Percentiles rank a stretch among this genome's conserved stretches.
Conservation (phyloP, 2,113 vertebrate genomes). For the Coreoperca whiteheadi region DNA sequence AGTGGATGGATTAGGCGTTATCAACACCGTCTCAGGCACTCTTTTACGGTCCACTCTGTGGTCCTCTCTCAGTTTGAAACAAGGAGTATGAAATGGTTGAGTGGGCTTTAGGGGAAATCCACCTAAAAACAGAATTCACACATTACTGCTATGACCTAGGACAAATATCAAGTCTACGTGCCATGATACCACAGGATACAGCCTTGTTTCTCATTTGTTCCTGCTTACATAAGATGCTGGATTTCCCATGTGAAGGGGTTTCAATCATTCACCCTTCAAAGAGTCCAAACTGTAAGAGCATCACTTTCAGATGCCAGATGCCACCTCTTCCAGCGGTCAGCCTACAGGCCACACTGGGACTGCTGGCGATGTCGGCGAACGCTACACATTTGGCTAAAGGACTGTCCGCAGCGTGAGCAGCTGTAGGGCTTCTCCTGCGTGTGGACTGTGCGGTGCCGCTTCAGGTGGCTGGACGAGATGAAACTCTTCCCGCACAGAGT, state of each 20-base stretch:
- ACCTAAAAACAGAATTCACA: slow-evolving; percentile 25
- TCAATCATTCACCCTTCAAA: slow-evolving; percentile 1
- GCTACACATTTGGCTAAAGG: slow-evolving; percentile 80
- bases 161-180: slow-evolving; percentile 39
- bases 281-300: background rate
- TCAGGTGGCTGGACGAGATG: slow-evolving; percentile 79
- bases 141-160: slow-evolving; percentile 22
- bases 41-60: slow-evolving; percentile 12
- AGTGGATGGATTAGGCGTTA: background rate
- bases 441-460: slow-evolving; percentile 80
- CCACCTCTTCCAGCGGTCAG: background rate
- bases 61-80: slow-evolving; percentile 21
- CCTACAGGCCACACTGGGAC: slow-evolving; percentile 79
- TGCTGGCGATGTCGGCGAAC: slow-evolving; percentile 79
- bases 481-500: slow-evolving; percentile 80
- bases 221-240: slow-evolving; percentile 18
- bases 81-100: slow-evolving; percentile 1
- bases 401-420: slow-evolving; percentile 79
- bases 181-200: slow-evolving; percentile 27
- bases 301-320: background rate
- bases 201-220: background rate
- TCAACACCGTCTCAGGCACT: slow-evolving; percentile 26
- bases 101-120: background rate
- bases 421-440: slow-evolving; percentile 82
- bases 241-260: slow-evolving; percentile 6